A percentile compares a stretch with the other conserved stretches of the same genome.
Conservation (phyloP, 1,140 invertebrate genomes). For the Apis florea region DNA sequence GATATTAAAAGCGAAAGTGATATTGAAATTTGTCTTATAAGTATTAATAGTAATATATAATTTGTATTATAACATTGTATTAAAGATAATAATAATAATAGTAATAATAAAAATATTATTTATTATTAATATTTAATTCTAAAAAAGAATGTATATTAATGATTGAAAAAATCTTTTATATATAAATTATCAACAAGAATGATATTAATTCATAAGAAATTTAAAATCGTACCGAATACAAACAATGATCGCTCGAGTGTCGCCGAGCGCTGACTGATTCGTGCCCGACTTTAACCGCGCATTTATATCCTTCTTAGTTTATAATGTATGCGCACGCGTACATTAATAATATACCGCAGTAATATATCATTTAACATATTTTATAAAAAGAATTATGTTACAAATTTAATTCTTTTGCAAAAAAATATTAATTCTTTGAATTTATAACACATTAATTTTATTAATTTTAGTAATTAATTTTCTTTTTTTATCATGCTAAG, state of each 20-base stretch:
- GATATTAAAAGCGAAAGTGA: too few species aligned
- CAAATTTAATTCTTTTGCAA: too few species aligned
- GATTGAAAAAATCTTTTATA: neutral
- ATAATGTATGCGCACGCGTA: neutral
- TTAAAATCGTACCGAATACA: neutral
- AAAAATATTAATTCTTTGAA: too few species aligned
- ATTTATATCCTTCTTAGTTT: neutral
- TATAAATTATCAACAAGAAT: neutral
- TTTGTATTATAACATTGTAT: neutral
- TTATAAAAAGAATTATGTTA: too few species aligned
- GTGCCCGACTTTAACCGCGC: neutral
- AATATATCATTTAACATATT: too few species aligned
- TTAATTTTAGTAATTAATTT: too few species aligned
- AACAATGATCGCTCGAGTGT: neutral
- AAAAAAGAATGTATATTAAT: neutral
- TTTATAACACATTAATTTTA: too few species aligned
- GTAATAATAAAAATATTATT: neutral
- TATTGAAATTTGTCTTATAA: neutral
- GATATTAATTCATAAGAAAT: too few species aligned
- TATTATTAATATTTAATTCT: neutral
- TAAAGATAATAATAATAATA: neutral
- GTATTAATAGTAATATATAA: neutral
- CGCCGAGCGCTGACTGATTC: constrained; percentile 2
- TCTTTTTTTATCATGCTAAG: too few species aligned
- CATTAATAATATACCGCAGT: neutral